Base-by-base conservation (phyloP, 2,888 invertebrate species). In the Acanthosepion pharaonis region DNA sequence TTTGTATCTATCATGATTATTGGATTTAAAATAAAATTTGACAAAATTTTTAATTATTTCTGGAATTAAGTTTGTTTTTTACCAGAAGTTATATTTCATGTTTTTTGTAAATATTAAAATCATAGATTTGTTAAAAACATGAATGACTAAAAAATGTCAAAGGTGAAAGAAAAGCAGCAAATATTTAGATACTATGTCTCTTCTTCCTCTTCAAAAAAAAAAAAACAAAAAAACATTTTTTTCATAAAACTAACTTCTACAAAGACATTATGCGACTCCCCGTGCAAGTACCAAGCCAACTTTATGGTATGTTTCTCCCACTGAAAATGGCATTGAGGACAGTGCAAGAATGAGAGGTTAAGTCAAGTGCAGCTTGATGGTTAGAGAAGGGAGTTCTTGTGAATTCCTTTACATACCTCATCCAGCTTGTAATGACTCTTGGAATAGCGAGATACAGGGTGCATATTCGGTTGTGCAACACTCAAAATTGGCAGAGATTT, bases 351-450 rank as follows among this genome's bases (percentile, higher is more conserved):
- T 11, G n/a, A 78, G 18, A 78, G 78, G 25, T 23, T 25, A 15
- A 23, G 78, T 78, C 78, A 78, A 78, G 78, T 78, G 78, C 78
- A 78, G 78, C 15, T 78, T 78, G 28, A 25, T 64, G 25, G 8
- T 55, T 78, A 78, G 78, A 78, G 78, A 78, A 23, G n/a, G 18
- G 15, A 78, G 78, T n/a, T 18, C 59, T 23, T 59, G 15, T n/a
- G 11, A 78, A 78, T 15, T 78, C 78, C n/a, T 3, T 33, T 53
- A 93, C 93, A 93, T 93, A 93, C 93, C 93, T 93, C n/a, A 93
- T 93, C 53, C 53, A 93, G 4, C 28, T 93, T 51, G 53, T 93
- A 93, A 49, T 93, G 93, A 49, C 48, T 53, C 28, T 49, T 28
- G 23, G 93, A n/a, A 51, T 93, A 93, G 4, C 25, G 93, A 5